Conservation (phyloP, 2,797 vertebrate genomes). For the Simalia tracyae region DNA sequence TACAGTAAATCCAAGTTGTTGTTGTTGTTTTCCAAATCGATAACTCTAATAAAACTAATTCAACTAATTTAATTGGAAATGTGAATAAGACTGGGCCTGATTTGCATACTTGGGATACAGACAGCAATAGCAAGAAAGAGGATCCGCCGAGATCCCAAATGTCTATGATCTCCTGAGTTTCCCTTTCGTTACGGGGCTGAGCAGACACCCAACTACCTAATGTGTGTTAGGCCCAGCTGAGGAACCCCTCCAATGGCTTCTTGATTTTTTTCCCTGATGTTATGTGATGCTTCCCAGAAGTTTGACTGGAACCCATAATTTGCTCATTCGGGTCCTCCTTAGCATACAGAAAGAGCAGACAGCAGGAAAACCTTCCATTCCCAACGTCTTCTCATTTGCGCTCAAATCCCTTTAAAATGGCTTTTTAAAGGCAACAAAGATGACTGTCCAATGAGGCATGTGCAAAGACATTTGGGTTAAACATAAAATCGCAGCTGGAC, state of each 20-base stretch:
- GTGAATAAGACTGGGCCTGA: too few relatives aligned
- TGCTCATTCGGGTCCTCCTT: not conserved
- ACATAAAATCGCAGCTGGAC: not conserved
- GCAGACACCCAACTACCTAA: too few relatives aligned
- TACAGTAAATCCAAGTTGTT: too few relatives aligned
- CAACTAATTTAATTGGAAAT: too few relatives aligned
- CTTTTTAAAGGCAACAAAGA: slow-evolving; percentile 30
- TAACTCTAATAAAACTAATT: too few relatives aligned
- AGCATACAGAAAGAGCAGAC: slow-evolving; percentile 30
- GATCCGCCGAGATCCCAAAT: not conserved
- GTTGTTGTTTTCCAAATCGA: too few relatives aligned
- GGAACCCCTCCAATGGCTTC: not conserved
- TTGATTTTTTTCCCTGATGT: not conserved
- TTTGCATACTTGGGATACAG: too few relatives aligned
- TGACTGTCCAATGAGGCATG: slow-evolving; percentile 30
- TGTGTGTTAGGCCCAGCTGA: too few relatives aligned
- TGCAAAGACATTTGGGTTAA: slow-evolving; percentile 32
- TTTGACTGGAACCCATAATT: not conserved
- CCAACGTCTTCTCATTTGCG: not conserved
- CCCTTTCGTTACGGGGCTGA: too few relatives aligned
- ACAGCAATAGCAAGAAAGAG: not conserved
- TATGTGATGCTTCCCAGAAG: not conserved
- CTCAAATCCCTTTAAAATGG: slow-evolving; percentile 35
- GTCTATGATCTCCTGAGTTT: too few relatives aligned
- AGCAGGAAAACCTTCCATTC: not conserved